Base-by-base conservation (phyloP, 2,113 vertebrate species). In the Oryzias javanicus region DNA sequence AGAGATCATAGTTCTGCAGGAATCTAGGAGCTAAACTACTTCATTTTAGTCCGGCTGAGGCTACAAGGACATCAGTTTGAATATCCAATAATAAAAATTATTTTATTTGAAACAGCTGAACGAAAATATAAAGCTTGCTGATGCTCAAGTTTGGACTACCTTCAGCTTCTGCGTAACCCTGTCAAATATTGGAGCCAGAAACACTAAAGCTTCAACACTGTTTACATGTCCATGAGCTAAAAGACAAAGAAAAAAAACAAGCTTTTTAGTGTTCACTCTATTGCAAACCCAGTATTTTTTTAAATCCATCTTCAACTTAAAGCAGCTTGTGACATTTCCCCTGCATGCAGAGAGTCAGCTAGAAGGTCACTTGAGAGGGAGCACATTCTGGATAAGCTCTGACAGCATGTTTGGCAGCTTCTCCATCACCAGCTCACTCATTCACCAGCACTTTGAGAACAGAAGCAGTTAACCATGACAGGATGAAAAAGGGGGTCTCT, bases 181-280 rank as follows among this genome's bases (percentile, higher is more conserved):
- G 76, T 79, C 64, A 56, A 76, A 80, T 53, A 82, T 69, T 79
- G 60, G n/a, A 73, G 66, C 62, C 61, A 76, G 53, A 64, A 86
- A 88, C 79, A 88, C 87, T 74, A 85, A 78, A 86, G 80, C 82
- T 70, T 85, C 60, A 90, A 90, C 83, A 90, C 89, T 86, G 83
- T 86, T 89, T 79, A 82, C 56, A 62, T 66, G 16, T 60, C 46
- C 55, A 60, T 25, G 49, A 84, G 56, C 54, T 41, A 58, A 64
- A 69, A 79, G 40, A 59, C 6, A 56, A 16, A 53, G 56, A 27
- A 53, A 5, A 22, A 67, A 22, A 46, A 45, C 46, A 42, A 42
- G 55, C 60, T 52, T 78, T 44, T 72, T 47, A 51, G 51, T 55
- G 62, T 75, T 83, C 29, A 17, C 51, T 57, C 61, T 52, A 55